Evolutionary conservation across 2,797 vertebrate genomes (phyloP).

Genomic region (Malacoctenus gilli): DNA sequence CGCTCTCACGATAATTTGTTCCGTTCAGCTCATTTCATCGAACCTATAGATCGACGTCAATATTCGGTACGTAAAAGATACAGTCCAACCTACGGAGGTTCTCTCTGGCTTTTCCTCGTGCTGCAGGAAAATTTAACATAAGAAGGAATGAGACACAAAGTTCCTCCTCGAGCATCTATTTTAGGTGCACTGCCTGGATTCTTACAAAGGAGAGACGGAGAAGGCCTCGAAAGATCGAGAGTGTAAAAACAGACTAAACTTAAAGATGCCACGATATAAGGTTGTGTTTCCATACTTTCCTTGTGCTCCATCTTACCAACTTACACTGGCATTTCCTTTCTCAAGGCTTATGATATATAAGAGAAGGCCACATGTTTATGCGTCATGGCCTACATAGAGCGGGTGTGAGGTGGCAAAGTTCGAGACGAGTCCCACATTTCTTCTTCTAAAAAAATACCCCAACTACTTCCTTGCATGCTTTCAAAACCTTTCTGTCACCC

Average conservation of each 20-base stretch:
- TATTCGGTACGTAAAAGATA: too few relatives aligned
- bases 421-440: slow-evolving; percentile 13
- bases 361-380: slow-evolving; percentile 13
- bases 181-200: slow-evolving; percentile 30
- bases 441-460: slow-evolving; percentile 10
- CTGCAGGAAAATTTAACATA: slow-evolving; percentile 15
- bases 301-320: neutral
- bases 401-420: slow-evolving; percentile 26
- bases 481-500: slow-evolving; percentile 24
- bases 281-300: slow-evolving; percentile 5
- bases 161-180: slow-evolving; percentile 33
- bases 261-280: slow-evolving; percentile 3
- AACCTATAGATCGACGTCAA: neutral
- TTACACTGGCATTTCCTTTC: neutral
- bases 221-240: slow-evolving; percentile 8
- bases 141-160: slow-evolving; percentile 16
- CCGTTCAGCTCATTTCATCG: neutral
- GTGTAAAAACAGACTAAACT: slow-evolving; percentile 10
- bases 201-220: slow-evolving; percentile 8
- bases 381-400: slow-evolving; percentile 19
- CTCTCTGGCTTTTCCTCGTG: neutral
- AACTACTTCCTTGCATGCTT: neutral
- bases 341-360: slow-evolving; percentile 18
- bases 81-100: neutral
- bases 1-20: neutral